Percentiles rank a stretch among this genome's conserved stretches.
These are phyloP conservation scores for Drosophila meridionalis DNA, from an alignment of 2,888 invertebrate species.

Conservation along the genomic window DNA sequence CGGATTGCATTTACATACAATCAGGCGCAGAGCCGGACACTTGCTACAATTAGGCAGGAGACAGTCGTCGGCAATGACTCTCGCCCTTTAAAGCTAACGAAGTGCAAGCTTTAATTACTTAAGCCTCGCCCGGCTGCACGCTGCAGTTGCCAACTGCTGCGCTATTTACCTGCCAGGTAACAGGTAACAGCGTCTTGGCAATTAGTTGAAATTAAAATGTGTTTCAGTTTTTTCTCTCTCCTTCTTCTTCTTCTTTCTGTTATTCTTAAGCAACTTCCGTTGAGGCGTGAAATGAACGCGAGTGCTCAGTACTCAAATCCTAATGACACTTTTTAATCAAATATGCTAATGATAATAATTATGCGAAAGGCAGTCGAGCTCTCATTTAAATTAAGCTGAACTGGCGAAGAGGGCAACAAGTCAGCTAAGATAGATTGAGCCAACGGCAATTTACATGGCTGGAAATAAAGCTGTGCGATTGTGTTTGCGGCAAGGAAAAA, in stretches of 20 bases:
- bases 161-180: conserved; percentile 8
- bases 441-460: not conserved
- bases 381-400: conserved; percentile 58
- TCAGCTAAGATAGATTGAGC: not conserved
- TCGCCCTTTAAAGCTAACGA: conserved; percentile 65
- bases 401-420: not conserved
- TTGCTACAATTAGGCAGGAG: conserved; percentile 57
- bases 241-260: conserved; percentile 12
- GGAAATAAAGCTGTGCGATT: conserved; percentile 28
- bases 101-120: conserved; percentile 78
- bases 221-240: conserved; percentile 37
- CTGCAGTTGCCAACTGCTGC: not conserved
- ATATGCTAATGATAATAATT: conserved; percentile 82
- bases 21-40: conserved; percentile 66
- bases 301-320: conserved; percentile 34
- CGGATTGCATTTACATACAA: conserved; percentile 80
- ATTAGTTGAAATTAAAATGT: conserved; percentile 80
- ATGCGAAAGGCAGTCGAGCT: conserved; percentile 52
- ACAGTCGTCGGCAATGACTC: conserved; percentile 1
- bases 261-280: conserved; percentile 65
- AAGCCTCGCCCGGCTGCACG: conserved; percentile 48
- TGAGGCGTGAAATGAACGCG: conserved; percentile 63
- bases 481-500: conserved; percentile 37
- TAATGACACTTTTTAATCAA: conserved; percentile 81
- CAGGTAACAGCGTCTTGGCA: conserved; percentile 48